Conservation (phyloP, 2,797 vertebrate species). For the Catharus ustulatus region DNA sequence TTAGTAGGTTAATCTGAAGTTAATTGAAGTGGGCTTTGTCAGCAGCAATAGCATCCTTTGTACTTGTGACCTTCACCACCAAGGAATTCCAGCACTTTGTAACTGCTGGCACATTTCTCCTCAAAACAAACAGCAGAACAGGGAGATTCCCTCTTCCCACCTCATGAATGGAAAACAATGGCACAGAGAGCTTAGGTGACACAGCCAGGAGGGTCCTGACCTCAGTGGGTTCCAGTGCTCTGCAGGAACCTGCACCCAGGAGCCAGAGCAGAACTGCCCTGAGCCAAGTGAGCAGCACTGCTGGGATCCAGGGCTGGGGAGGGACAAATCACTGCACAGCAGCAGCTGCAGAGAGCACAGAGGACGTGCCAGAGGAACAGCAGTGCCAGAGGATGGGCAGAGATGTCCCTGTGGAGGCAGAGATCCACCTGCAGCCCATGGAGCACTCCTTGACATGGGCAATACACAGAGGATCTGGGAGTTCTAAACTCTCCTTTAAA, state of each 20-base stretch:
- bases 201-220: not conserved
- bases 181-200: not conserved
- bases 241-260: not conserved
- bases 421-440: not conserved
- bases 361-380: too few species aligned
- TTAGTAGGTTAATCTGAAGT: slow-evolving; percentile 36
- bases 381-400: not conserved
- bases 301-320: not conserved
- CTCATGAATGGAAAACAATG: not conserved
- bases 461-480: not conserved
- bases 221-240: not conserved
- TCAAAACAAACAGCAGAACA: not conserved
- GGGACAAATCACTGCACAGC: not conserved
- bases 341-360: not conserved
- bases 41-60: slow-evolving; percentile 25
- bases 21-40: slow-evolving; percentile 40
- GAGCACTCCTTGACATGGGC: not conserved
- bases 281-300: too few species aligned
- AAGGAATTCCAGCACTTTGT: not conserved
- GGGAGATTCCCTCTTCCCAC: not conserved
- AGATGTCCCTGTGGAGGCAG: not conserved
- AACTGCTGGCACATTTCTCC: not conserved
- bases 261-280: not conserved
- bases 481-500: not conserved
- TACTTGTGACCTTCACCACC: not conserved